These are phyloP conservation scores for Aradophagus sp. DNA, from an alignment of 1,140 invertebrate species.

Conservation along the genomic window DNA sequence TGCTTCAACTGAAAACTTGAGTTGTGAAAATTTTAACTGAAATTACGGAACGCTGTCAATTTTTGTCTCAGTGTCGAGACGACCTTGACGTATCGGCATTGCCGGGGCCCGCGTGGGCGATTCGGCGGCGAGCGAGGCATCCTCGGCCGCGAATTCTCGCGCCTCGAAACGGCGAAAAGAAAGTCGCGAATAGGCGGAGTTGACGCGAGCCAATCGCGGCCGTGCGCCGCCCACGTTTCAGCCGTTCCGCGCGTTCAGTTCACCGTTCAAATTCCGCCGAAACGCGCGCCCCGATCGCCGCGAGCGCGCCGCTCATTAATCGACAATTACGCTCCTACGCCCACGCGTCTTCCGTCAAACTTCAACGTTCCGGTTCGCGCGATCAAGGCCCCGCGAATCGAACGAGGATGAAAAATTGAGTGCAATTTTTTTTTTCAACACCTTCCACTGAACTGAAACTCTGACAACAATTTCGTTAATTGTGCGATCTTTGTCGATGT, in stretches of 20 bases:
- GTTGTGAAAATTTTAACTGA: too few relatives aligned
- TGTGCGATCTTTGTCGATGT: background rate
- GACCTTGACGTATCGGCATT: conserved; percentile 40
- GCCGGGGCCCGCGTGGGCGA: conserved; percentile 9
- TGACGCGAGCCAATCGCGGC: conserved; percentile 68
- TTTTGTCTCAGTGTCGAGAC: too few relatives aligned
- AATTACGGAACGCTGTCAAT: too few relatives aligned
- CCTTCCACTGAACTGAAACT: too few relatives aligned
- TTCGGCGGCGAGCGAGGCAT: conserved; percentile 2
- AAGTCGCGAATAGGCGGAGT: conserved; percentile 71
- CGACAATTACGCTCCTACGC: conserved; percentile 39
- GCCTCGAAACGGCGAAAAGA: conserved; percentile 55
- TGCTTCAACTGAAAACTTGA: too few relatives aligned
- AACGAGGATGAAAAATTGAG: too few relatives aligned
- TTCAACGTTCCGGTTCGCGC: conserved; percentile 42
- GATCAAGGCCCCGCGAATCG: conserved; percentile 15
- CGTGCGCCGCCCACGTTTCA: conserved; percentile 70
- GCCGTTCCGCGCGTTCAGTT: conserved; percentile 65
- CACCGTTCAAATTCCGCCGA: conserved; percentile 54
- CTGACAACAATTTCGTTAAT: conserved; percentile 8
- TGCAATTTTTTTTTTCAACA: too few relatives aligned
- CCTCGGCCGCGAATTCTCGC: conserved; percentile 43
- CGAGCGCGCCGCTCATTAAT: conserved; percentile 27
- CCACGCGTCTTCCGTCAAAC: conserved; percentile 34
- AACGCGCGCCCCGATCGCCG: conserved; percentile 41